phyloP scores from a whole-genome alignment of 1,140 invertebrate genomes.

The Temnothorax longispinosus region DNA sequence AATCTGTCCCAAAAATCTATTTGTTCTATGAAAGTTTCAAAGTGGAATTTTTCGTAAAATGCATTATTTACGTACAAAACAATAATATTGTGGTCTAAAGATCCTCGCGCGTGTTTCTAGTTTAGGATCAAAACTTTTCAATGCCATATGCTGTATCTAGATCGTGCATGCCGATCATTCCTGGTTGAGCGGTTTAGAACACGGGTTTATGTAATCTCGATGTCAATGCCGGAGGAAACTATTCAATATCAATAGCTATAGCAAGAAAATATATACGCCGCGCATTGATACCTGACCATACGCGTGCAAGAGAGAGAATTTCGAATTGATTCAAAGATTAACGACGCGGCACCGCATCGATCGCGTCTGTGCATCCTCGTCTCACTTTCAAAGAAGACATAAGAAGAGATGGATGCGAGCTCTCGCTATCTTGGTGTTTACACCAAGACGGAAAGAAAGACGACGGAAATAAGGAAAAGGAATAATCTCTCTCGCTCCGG shows the following conservation, averaged over 20 bases:
- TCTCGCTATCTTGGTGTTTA: constrained; percentile 58
- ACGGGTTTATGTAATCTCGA: constrained; percentile 31
- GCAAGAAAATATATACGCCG: neutral
- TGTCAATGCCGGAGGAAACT: constrained; percentile 59
- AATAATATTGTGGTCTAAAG: neutral
- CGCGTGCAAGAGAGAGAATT: neutral
- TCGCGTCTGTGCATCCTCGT: constrained; percentile 31
- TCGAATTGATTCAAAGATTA: constrained; percentile 57
- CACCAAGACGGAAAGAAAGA: neutral
- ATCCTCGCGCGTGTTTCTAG: neutral
- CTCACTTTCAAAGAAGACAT: constrained; percentile 56
- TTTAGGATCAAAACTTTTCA: neutral
- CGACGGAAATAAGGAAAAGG: neutral
- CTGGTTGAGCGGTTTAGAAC: neutral
- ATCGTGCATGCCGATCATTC: neutral
- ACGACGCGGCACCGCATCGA: constrained; percentile 55
- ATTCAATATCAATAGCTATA: neutral
- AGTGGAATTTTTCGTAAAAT: neutral
- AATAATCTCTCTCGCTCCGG: neutral
- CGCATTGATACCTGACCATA: constrained; percentile 35
- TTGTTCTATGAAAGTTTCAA: constrained; percentile 12
- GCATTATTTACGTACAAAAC: constrained; percentile 24
- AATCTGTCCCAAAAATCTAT: constrained; percentile 21
- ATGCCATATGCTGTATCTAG: neutral
- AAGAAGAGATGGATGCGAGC: constrained; percentile 50